phyloP scores from a whole-genome alignment of 2,113 vertebrate genomes.

The Entosphenus tridentatus region DNA sequence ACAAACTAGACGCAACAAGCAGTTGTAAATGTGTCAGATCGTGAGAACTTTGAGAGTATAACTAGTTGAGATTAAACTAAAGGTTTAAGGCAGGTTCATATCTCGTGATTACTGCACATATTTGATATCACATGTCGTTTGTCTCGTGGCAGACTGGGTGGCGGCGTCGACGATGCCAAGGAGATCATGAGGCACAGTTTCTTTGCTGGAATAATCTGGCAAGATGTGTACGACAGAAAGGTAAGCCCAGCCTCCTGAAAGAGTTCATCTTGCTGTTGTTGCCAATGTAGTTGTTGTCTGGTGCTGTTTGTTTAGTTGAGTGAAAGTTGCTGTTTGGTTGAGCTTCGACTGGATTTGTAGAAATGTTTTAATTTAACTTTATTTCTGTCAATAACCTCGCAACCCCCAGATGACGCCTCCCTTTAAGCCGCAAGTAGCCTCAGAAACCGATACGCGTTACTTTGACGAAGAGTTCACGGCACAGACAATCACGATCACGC shows the following conservation, averaged over 20 bases:
- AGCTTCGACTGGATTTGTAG: no score
- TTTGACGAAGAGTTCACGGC: conserved; percentile 86
- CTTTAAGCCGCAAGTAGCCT: conserved; percentile 81
- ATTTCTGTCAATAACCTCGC: no score
- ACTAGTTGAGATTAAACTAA: background rate
- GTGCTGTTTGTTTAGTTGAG: no score
- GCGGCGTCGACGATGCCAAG: conserved; percentile 73
- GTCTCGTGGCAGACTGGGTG: conserved; percentile 47
- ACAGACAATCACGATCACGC: conserved; percentile 87
- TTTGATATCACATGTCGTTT: background rate
- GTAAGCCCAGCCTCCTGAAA: conserved; percentile 16
- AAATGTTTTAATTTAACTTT: no score
- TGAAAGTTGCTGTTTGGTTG: no score
- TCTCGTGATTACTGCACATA: no score
- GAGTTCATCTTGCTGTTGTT: background rate
- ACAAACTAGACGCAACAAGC: no score
- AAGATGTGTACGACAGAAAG: conserved; percentile 92
- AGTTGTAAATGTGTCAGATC: conserved; percentile 5
- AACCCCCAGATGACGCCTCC: conserved; percentile 45
- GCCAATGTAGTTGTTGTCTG: no score
- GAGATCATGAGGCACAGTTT: conserved; percentile 96
- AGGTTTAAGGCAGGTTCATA: no score
- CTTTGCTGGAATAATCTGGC: conserved; percentile 71
- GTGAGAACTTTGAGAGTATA: background rate
- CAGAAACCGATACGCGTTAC: conserved; percentile 73